Evolutionary conservation across 2,113 vertebrate species (phyloP).

Genomic region (Prunella fulvescens): DNA sequence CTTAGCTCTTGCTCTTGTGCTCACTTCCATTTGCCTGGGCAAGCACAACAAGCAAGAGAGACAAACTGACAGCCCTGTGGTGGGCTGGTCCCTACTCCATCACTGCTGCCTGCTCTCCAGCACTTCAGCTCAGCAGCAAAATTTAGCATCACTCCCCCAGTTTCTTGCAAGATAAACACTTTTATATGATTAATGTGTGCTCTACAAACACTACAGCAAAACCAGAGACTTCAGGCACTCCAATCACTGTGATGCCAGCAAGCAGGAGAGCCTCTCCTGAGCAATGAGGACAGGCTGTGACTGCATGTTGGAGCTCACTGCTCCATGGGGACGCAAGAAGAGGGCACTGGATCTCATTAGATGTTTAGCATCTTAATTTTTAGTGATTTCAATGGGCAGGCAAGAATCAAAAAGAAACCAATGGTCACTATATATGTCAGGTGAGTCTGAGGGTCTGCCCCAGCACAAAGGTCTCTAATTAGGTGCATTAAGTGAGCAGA

Average conservation of each 20-base stretch:
- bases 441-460: neutral
- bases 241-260: accelerated
- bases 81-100: neutral
- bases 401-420: neutral
- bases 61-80: neutral
- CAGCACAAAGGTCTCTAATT: neutral
- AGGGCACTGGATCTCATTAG: neutral
- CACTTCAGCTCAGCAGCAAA: neutral
- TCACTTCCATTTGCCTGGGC: neutral
- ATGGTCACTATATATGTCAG: neutral
- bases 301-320: neutral
- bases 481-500: neutral
- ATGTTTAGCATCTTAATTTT: neutral
- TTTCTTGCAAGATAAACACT: neutral
- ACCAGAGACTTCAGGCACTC: neutral
- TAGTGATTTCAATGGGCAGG: neutral
- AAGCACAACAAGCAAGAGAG: neutral
- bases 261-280: neutral
- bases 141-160: accelerated
- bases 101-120: neutral
- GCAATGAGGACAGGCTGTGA: accelerated
- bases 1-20: neutral
- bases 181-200: neutral
- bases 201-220: neutral
- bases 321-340: neutral